phyloP scores from a whole-genome alignment of 1,140 invertebrate species.

The Monomorium pharaonis region DNA sequence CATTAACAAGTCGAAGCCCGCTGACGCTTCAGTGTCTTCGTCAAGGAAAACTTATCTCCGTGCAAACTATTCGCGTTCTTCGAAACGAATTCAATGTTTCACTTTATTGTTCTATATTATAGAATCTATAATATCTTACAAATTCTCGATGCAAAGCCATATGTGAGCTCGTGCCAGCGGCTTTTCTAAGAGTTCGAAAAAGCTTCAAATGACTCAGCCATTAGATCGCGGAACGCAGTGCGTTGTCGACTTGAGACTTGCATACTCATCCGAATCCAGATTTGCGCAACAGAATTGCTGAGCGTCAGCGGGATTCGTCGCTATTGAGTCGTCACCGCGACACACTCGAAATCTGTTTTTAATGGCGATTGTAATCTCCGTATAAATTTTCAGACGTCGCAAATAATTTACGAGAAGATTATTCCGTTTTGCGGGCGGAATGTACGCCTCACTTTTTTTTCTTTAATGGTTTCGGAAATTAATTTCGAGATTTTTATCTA shows the following conservation, averaged over 20 bases:
- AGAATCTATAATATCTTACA: neutral
- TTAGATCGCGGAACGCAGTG: conserved; percentile 15
- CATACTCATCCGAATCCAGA: conserved; percentile 50
- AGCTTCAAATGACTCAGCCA: conserved; percentile 44
- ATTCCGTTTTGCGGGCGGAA: neutral
- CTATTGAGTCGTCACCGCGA: conserved; percentile 38
- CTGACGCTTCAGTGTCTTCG: neutral
- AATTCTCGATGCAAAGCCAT: conserved; percentile 38
- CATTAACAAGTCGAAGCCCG: neutral
- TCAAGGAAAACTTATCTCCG: neutral
- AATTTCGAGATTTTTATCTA: neutral
- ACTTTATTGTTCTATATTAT: conserved; percentile 23
- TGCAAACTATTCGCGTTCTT: neutral
- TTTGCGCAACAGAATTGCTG: conserved; percentile 44
- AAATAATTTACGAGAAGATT: conserved; percentile 25
- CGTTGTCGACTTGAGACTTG: conserved; percentile 13
- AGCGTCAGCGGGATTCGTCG: conserved; percentile 9
- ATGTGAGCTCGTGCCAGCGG: conserved; percentile 6
- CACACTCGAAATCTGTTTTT: conserved; percentile 30
- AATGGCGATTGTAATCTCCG: conserved; percentile 29
- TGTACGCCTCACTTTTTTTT: neutral
- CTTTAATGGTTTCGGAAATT: neutral
- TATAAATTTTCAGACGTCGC: conserved; percentile 4
- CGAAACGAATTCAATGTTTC: neutral
- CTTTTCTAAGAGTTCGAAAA: conserved; percentile 65